phyloP scores from a whole-genome alignment of 2,113 vertebrate species.

The Pteronura brasiliensis region DNA sequence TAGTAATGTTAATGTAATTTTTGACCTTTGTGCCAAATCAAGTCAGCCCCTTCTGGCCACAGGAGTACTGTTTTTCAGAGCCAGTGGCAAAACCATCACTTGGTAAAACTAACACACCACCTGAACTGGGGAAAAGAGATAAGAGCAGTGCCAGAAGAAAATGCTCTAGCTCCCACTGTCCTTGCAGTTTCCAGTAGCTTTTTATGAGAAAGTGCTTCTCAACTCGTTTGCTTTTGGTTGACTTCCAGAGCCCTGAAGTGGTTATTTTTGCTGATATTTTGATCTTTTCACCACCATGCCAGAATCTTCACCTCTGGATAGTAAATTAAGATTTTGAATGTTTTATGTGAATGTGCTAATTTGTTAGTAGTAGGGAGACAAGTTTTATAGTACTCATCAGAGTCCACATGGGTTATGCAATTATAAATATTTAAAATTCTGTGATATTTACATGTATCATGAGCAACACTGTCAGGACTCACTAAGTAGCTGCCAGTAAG shows the following conservation, averaged over 20 bases:
- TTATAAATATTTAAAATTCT: neutral
- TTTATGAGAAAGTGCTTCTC: neutral
- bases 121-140: neutral
- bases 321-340: slow-evolving; percentile 14
- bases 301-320: neutral
- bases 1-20: neutral
- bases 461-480: neutral
- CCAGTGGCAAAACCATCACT: neutral
- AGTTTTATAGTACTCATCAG: neutral
- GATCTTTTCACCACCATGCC: neutral
- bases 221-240: neutral
- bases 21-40: neutral
- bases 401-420: neutral
- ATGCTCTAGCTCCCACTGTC: fast-evolving
- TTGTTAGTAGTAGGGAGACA: neutral
- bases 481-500: neutral
- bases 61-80: neutral
- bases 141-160: neutral
- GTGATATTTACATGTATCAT: neutral
- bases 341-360: neutral
- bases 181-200: neutral
- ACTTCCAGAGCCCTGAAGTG: neutral
- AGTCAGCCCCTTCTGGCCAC: neutral
- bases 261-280: neutral
- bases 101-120: neutral